phyloP scores from a whole-genome alignment of 1,140 invertebrate species.

The Diuraphis noxia region DNA sequence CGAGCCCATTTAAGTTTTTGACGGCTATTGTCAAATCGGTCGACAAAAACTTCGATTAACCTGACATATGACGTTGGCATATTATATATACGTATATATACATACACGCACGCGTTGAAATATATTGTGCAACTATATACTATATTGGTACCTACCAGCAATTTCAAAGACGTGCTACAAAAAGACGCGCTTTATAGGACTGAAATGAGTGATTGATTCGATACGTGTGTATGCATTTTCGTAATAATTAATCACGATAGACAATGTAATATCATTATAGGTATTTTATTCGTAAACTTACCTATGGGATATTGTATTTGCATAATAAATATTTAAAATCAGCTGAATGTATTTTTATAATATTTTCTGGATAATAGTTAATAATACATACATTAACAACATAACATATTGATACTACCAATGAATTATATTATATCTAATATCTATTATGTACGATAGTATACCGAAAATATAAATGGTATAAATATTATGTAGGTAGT shows the following conservation, averaged over 20 bases:
- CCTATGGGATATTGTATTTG: background rate
- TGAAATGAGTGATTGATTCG: background rate
- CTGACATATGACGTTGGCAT: background rate
- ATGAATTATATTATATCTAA: too few relatives aligned
- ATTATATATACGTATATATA: background rate
- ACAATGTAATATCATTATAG: background rate
- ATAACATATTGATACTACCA: too few relatives aligned
- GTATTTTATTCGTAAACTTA: background rate
- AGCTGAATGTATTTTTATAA: background rate
- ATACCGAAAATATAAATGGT: too few relatives aligned
- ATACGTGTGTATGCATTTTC: background rate
- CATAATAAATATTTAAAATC: background rate
- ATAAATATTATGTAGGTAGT: too few relatives aligned
- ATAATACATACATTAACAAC: too few relatives aligned
- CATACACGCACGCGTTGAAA: background rate
- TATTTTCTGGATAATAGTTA: background rate
- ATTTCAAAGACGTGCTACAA: background rate
- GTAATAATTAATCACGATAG: background rate
- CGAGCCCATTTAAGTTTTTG: background rate
- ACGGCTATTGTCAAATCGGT: constrained; percentile 12
- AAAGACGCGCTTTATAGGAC: background rate
- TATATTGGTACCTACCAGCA: background rate
- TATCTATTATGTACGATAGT: too few relatives aligned
- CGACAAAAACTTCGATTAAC: constrained; percentile 25
- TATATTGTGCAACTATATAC: background rate